phyloP scores from a whole-genome alignment of 2,797 vertebrate genomes.

The Rhyacichthys aspro region DNA sequence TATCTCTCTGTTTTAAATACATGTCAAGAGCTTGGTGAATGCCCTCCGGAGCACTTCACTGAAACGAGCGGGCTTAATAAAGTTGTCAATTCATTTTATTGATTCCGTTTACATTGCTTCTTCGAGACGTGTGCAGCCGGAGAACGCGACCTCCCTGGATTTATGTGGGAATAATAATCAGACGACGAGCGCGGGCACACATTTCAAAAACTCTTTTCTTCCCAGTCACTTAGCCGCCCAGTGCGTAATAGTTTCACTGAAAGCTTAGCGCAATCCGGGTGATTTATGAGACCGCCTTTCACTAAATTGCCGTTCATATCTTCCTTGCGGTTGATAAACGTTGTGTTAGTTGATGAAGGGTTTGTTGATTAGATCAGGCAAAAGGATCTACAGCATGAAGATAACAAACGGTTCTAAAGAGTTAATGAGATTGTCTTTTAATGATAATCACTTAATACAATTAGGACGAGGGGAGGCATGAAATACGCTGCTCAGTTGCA shows the following conservation, averaged over 20 bases:
- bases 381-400: slow-evolving; percentile 30
- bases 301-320: slow-evolving; percentile 63
- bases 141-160: slow-evolving; percentile 44
- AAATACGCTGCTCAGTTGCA: no score
- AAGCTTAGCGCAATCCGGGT: slow-evolving; percentile 38
- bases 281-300: slow-evolving; percentile 59
- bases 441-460: not conserved
- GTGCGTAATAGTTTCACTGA: slow-evolving; percentile 40
- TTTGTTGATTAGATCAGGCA: slow-evolving; percentile 42
- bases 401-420: slow-evolving; percentile 23
- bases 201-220: slow-evolving; percentile 57
- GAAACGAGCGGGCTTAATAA: slow-evolving; percentile 53
- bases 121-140: slow-evolving; percentile 28
- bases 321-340: slow-evolving; percentile 56
- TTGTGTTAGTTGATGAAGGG: slow-evolving; percentile 43
- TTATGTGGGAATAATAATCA: slow-evolving; percentile 60
- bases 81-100: slow-evolving; percentile 65
- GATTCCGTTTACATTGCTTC: slow-evolving; percentile 57
- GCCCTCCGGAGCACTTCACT: slow-evolving; percentile 39
- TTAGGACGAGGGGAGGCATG: no score
- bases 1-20: not conserved
- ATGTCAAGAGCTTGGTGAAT: slow-evolving; percentile 32
- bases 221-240: slow-evolving; percentile 48
- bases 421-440: not conserved
- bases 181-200: slow-evolving; percentile 42